Evolutionary conservation across 2,797 vertebrate genomes (phyloP).

Genomic region (Kryptopterus vitreolus): DNA sequence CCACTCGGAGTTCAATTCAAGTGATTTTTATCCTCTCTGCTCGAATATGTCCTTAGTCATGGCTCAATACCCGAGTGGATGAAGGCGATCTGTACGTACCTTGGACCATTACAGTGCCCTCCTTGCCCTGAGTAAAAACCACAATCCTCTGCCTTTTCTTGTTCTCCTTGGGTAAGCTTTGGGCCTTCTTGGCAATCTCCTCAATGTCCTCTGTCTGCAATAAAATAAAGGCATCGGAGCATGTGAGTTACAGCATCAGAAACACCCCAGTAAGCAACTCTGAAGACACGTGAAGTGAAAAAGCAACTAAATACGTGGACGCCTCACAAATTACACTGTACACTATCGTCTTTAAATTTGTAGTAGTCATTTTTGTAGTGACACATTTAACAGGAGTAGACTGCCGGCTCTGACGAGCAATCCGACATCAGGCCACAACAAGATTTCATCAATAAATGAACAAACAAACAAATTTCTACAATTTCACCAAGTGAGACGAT

Average conservation of each 20-base stretch:
- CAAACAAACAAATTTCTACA: background rate
- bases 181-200: constrained; percentile 89
- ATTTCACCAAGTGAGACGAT: background rate
- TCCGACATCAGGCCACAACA: background rate
- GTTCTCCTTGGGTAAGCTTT: constrained; percentile 89
- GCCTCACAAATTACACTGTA: background rate
- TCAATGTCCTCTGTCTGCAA: constrained; percentile 87
- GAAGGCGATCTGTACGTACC: constrained; percentile 69
- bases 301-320: background rate
- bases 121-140: constrained; percentile 92
- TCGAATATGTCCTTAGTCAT: constrained; percentile 21
- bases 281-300: no score
- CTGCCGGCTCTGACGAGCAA: background rate
- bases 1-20: constrained; percentile 30
- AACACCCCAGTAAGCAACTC: background rate
- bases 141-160: constrained; percentile 84
- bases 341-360: background rate
- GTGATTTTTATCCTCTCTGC: constrained; percentile 27
- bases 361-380: background rate
- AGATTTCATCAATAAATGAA: background rate
- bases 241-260: background rate
- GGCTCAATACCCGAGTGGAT: constrained; percentile 11
- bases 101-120: constrained; percentile 83
- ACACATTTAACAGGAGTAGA: background rate
- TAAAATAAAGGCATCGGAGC: constrained; percentile 33